Percentiles rank a stretch among this genome's conserved stretches.
phyloP scores from a whole-genome alignment of 2,888 invertebrate species.

The Erebia palarica region DNA sequence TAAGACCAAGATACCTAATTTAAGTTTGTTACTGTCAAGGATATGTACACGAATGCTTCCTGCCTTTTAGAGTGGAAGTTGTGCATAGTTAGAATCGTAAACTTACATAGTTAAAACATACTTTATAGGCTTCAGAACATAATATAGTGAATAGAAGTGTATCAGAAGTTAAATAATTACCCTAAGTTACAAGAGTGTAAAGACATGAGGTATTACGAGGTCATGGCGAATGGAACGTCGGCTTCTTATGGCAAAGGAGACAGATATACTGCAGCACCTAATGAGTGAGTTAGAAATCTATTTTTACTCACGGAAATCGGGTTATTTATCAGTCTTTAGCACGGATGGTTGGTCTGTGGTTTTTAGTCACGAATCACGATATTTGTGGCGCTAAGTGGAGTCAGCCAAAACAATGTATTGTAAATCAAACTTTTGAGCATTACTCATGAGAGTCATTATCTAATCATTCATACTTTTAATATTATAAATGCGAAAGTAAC shows the following conservation, averaged over 20 bases:
- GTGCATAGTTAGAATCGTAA: background rate
- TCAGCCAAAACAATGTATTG: constrained; percentile 8
- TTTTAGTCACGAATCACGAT: background rate
- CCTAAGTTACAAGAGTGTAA: constrained; percentile 41
- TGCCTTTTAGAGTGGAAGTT: background rate
- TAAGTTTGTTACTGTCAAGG: constrained; percentile 75
- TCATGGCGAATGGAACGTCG: constrained; percentile 60
- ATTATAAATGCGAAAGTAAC: too few relatives aligned
- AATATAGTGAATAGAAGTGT: background rate
- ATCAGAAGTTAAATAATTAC: constrained; percentile 36
- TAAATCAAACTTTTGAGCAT: constrained; percentile 19
- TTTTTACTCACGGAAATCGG: constrained; percentile 20
- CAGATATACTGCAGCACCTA: constrained; percentile 74
- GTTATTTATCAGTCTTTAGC: constrained; percentile 20
- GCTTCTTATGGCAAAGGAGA: constrained; percentile 74
- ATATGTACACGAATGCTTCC: constrained; percentile 35
- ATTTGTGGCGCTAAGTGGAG: constrained; percentile 21
- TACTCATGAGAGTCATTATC: background rate
- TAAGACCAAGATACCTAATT: constrained; percentile 49
- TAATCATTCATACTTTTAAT: too few relatives aligned
- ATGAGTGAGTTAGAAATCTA: constrained; percentile 66
- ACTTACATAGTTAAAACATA: background rate
- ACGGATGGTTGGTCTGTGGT: too few relatives aligned
- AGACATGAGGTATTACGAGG: constrained; percentile 61
- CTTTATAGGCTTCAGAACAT: too few relatives aligned